These are phyloP conservation scores for Cyphomyrmex costatus DNA, from an alignment of 1,140 invertebrate genomes.

Conservation along the genomic window DNA sequence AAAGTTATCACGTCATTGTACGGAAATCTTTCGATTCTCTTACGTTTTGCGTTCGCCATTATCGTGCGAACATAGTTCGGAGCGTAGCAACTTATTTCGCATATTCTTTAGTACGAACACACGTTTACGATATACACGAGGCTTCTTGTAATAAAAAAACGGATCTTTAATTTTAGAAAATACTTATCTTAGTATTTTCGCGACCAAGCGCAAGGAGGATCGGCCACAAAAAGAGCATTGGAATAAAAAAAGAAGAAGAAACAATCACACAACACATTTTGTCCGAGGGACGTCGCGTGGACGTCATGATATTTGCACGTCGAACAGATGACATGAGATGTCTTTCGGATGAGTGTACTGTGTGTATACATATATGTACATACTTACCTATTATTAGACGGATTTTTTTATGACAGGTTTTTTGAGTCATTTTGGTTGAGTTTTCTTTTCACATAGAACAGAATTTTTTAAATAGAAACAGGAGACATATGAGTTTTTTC, in stretches of 20 bases:
- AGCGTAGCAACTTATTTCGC: conserved; percentile 37
- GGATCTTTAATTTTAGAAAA: conserved; percentile 45
- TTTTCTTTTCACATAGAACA: no score
- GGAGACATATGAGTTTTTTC: no score
- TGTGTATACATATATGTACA: neutral
- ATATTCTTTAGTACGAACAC: conserved; percentile 42
- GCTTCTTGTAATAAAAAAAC: conserved; percentile 47
- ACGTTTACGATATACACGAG: conserved; percentile 25
- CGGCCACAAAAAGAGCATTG: conserved; percentile 24
- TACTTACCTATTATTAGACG: no score
- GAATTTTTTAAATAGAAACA: no score
- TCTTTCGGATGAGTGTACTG: no score
- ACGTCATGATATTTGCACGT: no score
- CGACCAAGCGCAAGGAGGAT: conserved; percentile 34
- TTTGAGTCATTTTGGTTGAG: no score
- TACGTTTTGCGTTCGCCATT: conserved; percentile 30
- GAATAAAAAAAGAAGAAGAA: neutral
- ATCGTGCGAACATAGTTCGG: conserved; percentile 12
- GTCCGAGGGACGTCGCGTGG: no score
- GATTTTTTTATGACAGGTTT: no score
- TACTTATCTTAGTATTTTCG: neutral
- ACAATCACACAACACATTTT: neutral
- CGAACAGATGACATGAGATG: no score
- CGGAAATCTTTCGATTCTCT: conserved; percentile 2
- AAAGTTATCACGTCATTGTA: conserved; percentile 37